Conservation (phyloP, 1,140 invertebrate genomes). For the Bombus balteatus region DNA sequence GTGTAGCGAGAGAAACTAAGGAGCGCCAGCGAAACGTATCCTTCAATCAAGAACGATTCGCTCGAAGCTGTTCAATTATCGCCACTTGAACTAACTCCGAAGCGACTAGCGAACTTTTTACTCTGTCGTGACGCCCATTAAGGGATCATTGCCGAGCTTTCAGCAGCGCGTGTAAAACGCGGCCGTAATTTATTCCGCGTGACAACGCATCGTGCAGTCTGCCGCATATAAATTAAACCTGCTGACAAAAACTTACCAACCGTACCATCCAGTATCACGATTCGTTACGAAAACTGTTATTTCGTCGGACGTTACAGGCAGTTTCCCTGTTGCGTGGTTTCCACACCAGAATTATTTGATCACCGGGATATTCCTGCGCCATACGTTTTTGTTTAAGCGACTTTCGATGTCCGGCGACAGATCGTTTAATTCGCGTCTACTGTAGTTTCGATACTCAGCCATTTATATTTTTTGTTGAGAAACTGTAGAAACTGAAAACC, state of each 20-base stretch:
- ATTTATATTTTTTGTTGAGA: no score
- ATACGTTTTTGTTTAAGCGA: background rate
- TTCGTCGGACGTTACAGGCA: no score
- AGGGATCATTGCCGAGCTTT: constrained; percentile 31
- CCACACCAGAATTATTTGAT: background rate
- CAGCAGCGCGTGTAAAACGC: constrained; percentile 23
- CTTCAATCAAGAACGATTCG: constrained; percentile 14
- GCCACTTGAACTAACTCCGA: constrained; percentile 54
- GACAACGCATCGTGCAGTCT: constrained; percentile 9
- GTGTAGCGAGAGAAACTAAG: background rate
- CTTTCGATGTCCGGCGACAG: background rate
- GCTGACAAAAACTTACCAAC: background rate
- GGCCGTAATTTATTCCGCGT: constrained; percentile 52
- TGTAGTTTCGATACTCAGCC: no score
- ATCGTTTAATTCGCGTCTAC: background rate
- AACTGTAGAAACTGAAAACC: no score
- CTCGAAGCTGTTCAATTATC: constrained; percentile 56
- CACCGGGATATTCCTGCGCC: no score
- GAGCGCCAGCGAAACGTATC: background rate
- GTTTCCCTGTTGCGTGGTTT: background rate
- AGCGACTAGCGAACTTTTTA: constrained; percentile 52
- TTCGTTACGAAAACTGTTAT: background rate
- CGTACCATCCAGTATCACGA: background rate
- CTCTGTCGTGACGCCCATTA: constrained; percentile 34
- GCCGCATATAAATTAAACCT: constrained; percentile 32